A percentile compares a stretch with the other conserved stretches of the same genome.
Conservation (phyloP, 2,113 vertebrate genomes). For the Diadophis punctatus region DNA sequence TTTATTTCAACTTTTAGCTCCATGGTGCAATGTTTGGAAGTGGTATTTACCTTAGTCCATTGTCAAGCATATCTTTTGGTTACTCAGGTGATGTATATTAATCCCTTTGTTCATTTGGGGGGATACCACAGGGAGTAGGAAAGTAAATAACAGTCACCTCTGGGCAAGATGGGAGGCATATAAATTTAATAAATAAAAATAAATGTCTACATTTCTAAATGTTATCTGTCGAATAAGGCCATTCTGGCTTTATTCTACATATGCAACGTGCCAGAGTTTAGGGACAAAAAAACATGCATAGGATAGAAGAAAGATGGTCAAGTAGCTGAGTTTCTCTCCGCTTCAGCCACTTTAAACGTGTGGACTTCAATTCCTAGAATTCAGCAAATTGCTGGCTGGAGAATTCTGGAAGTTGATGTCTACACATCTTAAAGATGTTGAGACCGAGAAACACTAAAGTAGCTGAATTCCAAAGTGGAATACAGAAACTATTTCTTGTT, state of each 20-base stretch:
- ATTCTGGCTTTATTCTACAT: not conserved
- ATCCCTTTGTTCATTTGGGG: constrained; percentile 36
- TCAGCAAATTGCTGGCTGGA: not conserved
- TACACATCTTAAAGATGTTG: not conserved
- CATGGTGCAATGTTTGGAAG: constrained; percentile 91
- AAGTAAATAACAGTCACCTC: not conserved
- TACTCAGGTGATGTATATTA: constrained; percentile 82
- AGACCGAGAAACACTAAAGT: not conserved
- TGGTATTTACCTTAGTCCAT: constrained; percentile 90
- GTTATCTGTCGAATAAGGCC: not conserved
- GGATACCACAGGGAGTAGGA: not conserved
- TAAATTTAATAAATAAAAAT: not conserved
- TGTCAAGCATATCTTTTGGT: constrained; percentile 93
- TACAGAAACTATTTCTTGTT: not conserved
- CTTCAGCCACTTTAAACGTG: not conserved
- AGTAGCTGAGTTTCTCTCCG: not conserved
- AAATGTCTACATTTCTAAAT: not conserved
- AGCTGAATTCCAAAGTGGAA: not conserved
- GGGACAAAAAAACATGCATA: not conserved
- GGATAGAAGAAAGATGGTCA: not conserved
- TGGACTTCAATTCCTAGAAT: not conserved
- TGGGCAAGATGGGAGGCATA: not conserved
- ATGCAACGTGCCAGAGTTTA: not conserved
- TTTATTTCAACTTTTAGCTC: constrained; percentile 66
- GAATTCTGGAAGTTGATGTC: not conserved